Conservation (phyloP, 2,113 vertebrate genomes). For the Corythoichthys haematopterus region DNA sequence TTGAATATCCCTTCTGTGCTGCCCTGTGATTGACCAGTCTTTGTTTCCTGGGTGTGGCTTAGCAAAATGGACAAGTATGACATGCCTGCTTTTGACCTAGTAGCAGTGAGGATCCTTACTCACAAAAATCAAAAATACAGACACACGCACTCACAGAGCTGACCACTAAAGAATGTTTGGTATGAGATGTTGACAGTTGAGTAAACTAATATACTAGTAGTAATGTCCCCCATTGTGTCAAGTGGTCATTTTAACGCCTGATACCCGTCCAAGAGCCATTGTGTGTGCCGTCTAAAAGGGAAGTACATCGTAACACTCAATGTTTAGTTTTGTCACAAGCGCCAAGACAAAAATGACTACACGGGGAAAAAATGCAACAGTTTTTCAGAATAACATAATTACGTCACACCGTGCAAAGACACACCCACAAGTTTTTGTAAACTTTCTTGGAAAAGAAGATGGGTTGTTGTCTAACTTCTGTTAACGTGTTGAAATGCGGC, state of each 20-base stretch:
- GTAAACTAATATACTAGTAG: not conserved
- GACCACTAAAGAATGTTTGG: not conserved
- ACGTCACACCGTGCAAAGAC: not conserved
- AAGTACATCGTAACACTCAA: not conserved
- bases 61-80: too few relatives aligned
- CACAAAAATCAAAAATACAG: not conserved
- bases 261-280: not conserved
- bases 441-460: not conserved
- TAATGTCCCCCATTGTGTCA: not conserved
- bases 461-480: slow-evolving; percentile 1
- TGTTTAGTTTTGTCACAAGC: not conserved
- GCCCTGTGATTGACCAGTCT: too few relatives aligned
- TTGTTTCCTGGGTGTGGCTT: too few relatives aligned
- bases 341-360: not conserved
- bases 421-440: not conserved
- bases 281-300: not conserved
- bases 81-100: too few relatives aligned
- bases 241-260: not conserved
- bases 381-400: not conserved
- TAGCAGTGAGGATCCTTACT: too few relatives aligned
- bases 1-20: too few relatives aligned
- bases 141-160: not conserved
- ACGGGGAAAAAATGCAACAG: not conserved
- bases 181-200: not conserved
- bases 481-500: not conserved